Base-by-base conservation (phyloP, 2,797 vertebrate genomes). In the Coranthus polyacanthus region DNA sequence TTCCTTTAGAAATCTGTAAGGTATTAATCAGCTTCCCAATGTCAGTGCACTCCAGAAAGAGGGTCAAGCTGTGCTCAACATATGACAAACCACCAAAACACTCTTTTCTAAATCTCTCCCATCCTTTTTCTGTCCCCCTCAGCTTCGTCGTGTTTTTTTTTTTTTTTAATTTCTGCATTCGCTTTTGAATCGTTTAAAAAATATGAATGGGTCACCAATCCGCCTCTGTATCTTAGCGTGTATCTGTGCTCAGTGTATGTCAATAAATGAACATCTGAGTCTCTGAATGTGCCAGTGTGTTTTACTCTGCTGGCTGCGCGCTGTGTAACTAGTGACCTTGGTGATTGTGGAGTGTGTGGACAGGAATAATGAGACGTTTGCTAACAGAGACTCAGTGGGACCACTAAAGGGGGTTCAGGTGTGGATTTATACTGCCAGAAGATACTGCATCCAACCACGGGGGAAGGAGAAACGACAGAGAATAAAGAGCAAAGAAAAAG, bases 321-420 rank as follows among this genome's bases (percentile, higher is more conserved):
- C n/a, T n/a, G n/a, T n/a, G 39, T 47, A 77, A 66, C 62, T 59
- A 54, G 67, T 84, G 89, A 91, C 90, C 87, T 90, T 88, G 86
- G 79, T 44, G 76, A 88, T 67, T 75, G 52, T 64, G 62, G 69
- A 82, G 81, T 56, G 63, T 50, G 72, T 72, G 82, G 77, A 88
- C 62, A 68, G 68, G 78, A 84, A 88, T 88, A 90, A 88, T 84
- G 83, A 89, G 81, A 78, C 32, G 53, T 82, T 87, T 79, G 71
- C 83, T 54, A 72, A 71, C 67, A 82, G 62, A 78, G 82, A 67
- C 54, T 70, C 71, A 39, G 49, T 21, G 54, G 66, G 70, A 67
- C 46, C 18, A 12, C 72, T 70, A 29, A 78, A 68, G 37, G 41
- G 37, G 71, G 37, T 55, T 75, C 62, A 55, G 57, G 52, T 67